phyloP scores from a whole-genome alignment of 2,113 vertebrate species.

The Xenopus laevis region DNA sequence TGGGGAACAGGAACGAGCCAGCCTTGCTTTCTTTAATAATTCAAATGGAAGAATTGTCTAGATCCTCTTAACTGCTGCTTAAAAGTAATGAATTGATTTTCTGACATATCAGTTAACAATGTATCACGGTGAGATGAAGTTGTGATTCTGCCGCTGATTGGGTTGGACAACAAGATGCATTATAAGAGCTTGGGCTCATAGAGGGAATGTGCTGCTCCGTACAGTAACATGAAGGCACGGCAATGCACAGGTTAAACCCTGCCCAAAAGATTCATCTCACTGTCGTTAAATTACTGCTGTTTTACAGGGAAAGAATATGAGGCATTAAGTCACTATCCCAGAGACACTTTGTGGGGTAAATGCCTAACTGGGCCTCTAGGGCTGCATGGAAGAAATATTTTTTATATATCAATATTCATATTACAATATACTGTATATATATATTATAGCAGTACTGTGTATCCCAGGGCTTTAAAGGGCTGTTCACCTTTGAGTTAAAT shows the following conservation, averaged over 20 bases:
- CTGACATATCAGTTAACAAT: conserved; percentile 93
- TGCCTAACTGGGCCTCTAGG: no score
- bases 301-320: no score
- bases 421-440: no score
- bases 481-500: no score
- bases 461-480: no score
- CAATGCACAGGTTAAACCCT: conserved; percentile 3
- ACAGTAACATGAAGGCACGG: conserved; percentile 51
- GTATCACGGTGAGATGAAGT: conserved; percentile 74
- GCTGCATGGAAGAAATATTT: no score
- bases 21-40: conserved; percentile 85
- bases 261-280: conserved; percentile 20
- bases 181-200: conserved; percentile 50
- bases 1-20: conserved; percentile 52
- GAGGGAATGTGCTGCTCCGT: conserved; percentile 52
- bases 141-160: conserved; percentile 55
- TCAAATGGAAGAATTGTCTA: conserved; percentile 80
- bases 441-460: no score
- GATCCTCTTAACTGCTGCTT: conserved; percentile 89
- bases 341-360: no score
- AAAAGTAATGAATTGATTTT: conserved; percentile 99
- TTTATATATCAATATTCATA: no score
- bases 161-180: conserved; percentile 52
- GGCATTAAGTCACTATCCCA: no score
- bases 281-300: no score